Evolutionary conservation across 2,888 invertebrate species (phyloP).

Genomic region (Julus scandinavius): DNA sequence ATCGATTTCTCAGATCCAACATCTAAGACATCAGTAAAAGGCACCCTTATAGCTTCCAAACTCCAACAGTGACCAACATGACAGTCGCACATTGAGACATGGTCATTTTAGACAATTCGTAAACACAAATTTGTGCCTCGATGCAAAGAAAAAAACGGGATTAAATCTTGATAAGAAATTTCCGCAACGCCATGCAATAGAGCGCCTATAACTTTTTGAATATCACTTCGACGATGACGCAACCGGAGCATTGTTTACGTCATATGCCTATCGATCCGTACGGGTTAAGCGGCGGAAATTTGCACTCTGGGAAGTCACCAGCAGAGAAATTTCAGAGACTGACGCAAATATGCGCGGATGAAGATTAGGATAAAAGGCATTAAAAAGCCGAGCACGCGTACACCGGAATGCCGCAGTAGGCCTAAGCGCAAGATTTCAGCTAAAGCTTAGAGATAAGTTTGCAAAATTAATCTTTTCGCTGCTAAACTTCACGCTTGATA

Average conservation of each 20-base stretch:
- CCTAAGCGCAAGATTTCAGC: constrained; percentile 5
- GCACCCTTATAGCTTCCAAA: no score
- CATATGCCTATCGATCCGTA: not conserved
- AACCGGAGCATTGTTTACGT: constrained; percentile 27
- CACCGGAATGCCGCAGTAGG: constrained; percentile 13
- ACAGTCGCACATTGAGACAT: not conserved
- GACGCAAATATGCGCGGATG: constrained; percentile 17
- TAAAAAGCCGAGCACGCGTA: constrained; percentile 12
- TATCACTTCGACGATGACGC: not conserved
- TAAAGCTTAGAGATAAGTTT: constrained; percentile 21
- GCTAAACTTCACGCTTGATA: constrained; percentile 9
- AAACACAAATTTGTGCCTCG: not conserved
- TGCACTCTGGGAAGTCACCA: constrained; percentile 10
- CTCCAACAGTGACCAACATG: not conserved
- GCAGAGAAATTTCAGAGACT: not conserved
- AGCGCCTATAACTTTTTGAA: not conserved
- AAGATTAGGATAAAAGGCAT: constrained; percentile 28
- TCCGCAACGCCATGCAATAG: not conserved
- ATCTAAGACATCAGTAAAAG: no score
- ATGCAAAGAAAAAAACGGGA: not conserved
- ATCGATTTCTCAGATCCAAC: not conserved
- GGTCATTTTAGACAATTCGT: not conserved
- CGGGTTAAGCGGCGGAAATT: not conserved
- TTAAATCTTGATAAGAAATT: not conserved
- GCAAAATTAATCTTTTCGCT: not conserved